Conservation (phyloP, 2,113 vertebrate genomes). For the Syrrhaptes paradoxus region DNA sequence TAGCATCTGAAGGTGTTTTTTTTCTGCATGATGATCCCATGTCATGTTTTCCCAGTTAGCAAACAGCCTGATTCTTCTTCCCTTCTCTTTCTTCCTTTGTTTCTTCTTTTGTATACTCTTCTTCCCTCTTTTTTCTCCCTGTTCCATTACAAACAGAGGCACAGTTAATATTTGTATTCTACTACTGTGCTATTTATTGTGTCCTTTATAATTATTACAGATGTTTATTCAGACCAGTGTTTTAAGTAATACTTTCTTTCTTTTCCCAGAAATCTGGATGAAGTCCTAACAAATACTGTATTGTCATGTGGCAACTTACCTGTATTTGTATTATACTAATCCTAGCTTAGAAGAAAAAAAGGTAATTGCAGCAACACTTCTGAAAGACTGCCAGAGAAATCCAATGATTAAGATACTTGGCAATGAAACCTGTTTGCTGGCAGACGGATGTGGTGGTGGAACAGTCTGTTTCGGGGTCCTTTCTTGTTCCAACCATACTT, state of each 20-base stretch:
- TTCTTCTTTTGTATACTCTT: not conserved
- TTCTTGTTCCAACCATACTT: not conserved
- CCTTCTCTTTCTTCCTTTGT: not conserved
- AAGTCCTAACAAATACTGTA: slow-evolving; percentile 64
- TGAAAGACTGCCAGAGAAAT: slow-evolving; percentile 68
- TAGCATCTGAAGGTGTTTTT: not conserved
- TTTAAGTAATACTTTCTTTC: slow-evolving; percentile 44
- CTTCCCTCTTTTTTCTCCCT: not conserved
- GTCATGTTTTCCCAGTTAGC: not conserved
- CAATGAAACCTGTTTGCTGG: slow-evolving; percentile 54
- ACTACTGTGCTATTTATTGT: not conserved
- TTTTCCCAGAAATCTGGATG: slow-evolving; percentile 59
- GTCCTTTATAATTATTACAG: not conserved
- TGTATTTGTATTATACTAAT: slow-evolving; percentile 72
- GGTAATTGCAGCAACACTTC: slow-evolving; percentile 66
- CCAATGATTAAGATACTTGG: slow-evolving; percentile 57
- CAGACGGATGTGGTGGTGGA: not conserved
- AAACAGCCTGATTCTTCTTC: not conserved
- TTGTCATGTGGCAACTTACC: slow-evolving; percentile 62
- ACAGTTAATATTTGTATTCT: not conserved
- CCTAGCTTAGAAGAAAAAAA: slow-evolving; percentile 70
- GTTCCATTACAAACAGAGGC: not conserved
- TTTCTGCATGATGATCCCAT: not conserved
- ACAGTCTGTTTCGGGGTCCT: not conserved
- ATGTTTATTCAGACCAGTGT: not conserved